These are phyloP conservation scores for Pseudomugil tenellus DNA, from an alignment of 2,797 vertebrate genomes.

Conservation along the genomic window DNA sequence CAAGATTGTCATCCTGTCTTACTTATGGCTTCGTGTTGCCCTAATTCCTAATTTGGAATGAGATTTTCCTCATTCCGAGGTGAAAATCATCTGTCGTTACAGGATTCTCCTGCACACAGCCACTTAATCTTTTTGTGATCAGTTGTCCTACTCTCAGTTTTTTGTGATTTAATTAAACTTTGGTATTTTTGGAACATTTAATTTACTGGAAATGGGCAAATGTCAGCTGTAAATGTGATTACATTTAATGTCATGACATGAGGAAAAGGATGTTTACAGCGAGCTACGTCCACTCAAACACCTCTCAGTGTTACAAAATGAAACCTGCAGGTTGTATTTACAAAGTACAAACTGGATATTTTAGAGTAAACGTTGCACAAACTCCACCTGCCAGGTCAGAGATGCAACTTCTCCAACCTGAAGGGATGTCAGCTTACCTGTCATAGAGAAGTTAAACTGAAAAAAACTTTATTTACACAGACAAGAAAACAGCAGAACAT, in stretches of 20 bases:
- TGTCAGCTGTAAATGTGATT: conserved; percentile 1
- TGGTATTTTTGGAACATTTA: conserved; percentile 3
- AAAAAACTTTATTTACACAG: too few species aligned
- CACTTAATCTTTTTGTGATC: neutral
- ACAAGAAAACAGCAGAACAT: neutral
- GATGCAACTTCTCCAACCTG: too few species aligned
- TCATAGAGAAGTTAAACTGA: too few species aligned
- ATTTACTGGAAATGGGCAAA: neutral
- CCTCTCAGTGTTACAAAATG: conserved; percentile 9
- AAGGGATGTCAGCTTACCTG: too few species aligned
- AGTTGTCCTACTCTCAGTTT: neutral
- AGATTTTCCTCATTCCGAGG: neutral
- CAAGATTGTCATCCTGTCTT: too few species aligned
- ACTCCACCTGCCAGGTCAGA: too few species aligned
- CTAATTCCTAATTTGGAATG: neutral
- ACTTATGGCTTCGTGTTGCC: too few species aligned
- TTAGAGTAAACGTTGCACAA: too few species aligned
- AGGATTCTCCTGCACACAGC: neutral
- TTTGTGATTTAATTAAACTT: conserved; percentile 10
- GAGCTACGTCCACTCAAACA: neutral
- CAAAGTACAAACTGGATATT: neutral
- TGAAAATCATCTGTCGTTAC: neutral
- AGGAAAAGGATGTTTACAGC: neutral
- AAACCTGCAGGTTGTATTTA: neutral
- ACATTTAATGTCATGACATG: neutral